These are phyloP conservation scores for Gymnobelideus leadbeateri DNA, from an alignment of 2,113 vertebrate species.

Conservation along the genomic window DNA sequence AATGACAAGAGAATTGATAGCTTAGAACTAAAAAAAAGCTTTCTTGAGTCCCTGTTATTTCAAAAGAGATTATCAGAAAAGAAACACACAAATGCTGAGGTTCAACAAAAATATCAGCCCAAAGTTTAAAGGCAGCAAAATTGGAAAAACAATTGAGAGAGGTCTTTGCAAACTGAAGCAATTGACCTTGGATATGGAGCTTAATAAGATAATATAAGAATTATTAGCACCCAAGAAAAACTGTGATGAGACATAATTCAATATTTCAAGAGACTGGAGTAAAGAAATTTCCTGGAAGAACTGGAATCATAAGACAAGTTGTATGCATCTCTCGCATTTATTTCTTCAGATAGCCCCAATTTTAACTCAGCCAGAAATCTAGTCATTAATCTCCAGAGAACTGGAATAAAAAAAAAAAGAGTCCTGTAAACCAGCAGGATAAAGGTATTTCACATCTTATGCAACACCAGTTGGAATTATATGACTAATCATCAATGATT, in stretches of 20 bases:
- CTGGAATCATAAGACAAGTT: not conserved
- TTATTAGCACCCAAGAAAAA: not conserved
- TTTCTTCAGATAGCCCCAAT: not conserved
- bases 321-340: not conserved
- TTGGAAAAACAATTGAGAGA: not conserved
- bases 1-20: not conserved
- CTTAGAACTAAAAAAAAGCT: not conserved
- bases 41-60: not conserved
- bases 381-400: not conserved
- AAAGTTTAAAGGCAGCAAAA: not conserved
- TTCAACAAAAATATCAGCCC: not conserved
- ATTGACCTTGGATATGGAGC: not conserved
- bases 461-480: not conserved
- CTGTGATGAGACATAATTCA: not conserved
- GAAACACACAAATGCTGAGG: not conserved
- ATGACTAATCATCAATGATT: not conserved
- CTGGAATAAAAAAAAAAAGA: not conserved
- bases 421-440: not conserved
- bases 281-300: not conserved
- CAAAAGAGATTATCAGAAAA: not conserved
- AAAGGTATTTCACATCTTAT: not conserved
- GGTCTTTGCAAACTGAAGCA: not conserved
- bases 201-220: not conserved
- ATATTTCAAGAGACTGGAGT: not conserved
- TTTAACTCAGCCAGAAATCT: not conserved